phyloP scores from a whole-genome alignment of 2,888 invertebrate genomes.

The Leptopilina syphax region DNA sequence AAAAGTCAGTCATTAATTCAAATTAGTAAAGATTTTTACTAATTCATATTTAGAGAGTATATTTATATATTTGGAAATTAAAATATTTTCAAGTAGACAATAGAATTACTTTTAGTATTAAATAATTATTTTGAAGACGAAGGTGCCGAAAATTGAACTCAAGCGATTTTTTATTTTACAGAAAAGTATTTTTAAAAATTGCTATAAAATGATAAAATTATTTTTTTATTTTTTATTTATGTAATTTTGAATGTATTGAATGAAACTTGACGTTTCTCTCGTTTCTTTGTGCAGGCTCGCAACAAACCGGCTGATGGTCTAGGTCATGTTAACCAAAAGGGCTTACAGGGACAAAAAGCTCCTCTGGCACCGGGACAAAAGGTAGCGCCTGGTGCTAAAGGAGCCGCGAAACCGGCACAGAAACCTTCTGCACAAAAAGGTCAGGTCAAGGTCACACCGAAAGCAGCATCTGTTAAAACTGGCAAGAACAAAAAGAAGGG shows the following conservation, averaged over 20 bases:
- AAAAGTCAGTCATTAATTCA: no score
- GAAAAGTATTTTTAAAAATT: no score
- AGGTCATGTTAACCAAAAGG: slow-evolving; percentile 86
- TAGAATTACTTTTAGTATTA: no score
- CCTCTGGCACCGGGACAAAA: slow-evolving; percentile 80
- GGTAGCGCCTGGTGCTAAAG: slow-evolving; percentile 79
- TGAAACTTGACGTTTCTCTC: slow-evolving; percentile 9
- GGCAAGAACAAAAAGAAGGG: slow-evolving; percentile 87
- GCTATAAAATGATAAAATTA: no score
- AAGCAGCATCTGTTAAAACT: slow-evolving; percentile 80
- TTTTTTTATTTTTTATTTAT: neutral
- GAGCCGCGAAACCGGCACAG: slow-evolving; percentile 81
- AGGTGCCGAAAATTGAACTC: no score
- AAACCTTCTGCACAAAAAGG: slow-evolving; percentile 87
- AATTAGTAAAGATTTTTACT: no score
- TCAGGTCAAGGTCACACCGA: slow-evolving; percentile 79
- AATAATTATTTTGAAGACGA: no score
- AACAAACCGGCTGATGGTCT: slow-evolving; percentile 89
- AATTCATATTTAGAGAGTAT: neutral
- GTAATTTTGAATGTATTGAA: no score
- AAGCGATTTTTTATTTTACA: no score
- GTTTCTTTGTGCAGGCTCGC: slow-evolving; percentile 81
- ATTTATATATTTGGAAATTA: no score
- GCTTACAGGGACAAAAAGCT: slow-evolving; percentile 82
- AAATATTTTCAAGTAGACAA: no score